Evolutionary conservation across 30 jellyfish, hydroid and myxozoan species (phyloP), one percentile per base, ranked within the genome.

Genomic region (Mastigias papua): DNA sequence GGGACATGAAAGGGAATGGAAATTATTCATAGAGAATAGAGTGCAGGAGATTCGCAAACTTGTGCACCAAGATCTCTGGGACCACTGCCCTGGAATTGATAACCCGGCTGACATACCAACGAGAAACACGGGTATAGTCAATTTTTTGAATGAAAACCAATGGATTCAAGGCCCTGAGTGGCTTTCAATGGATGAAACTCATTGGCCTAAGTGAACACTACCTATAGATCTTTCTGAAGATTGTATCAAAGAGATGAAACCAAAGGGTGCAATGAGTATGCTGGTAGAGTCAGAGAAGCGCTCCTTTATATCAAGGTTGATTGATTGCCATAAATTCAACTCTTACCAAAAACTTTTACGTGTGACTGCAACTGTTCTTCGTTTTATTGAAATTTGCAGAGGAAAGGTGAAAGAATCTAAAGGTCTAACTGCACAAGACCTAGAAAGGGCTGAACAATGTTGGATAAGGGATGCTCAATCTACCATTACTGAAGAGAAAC

Each of bases 91-190:
- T 30, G 91, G 91, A 11, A 49, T 9, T 6, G 82, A 63, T 7
- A 81, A 82, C 31, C 86, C 92, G 1, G 92, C 92, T 19, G 92
- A 82, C 34, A 46, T 82, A 23, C 92, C 92, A 25, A 66, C 86
- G 32, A 34, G 91, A 46, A 48, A 57, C 25, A 20, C 46, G 25
- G 13, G 34, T 16, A 37, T 30, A 13, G 0, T 27, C 32, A 65
- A 80, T 13, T 35, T 76, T 23, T 20, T 46, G 32, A 57, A 76
- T 27, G 49, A 76, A 28, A 13, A 17, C 27, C 48, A 1, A 22
- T 76, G 87, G 87, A 23, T 27, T 42, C 48, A 28, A 19, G 87
- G 87, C 21, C 87, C 87, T 48, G 79, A 62, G 27, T 58, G 89
- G 68, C 48, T 61, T 23, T 4, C 78, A 5, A 35, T 22, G 34